Conservation (phyloP, 2,888 invertebrate genomes). For the Parelbella ahira region DNA sequence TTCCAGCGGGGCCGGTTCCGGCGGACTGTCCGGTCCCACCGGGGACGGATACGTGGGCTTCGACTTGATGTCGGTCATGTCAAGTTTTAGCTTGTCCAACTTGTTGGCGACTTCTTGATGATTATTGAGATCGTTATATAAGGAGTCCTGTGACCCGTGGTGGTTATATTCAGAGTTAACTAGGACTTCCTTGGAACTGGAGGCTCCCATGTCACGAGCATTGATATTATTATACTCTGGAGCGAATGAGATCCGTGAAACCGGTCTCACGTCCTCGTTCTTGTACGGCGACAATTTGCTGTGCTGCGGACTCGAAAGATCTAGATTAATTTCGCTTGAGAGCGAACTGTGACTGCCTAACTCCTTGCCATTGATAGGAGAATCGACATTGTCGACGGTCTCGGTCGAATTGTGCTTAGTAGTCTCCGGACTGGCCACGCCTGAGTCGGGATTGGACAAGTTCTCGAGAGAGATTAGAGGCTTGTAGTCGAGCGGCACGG, state of each 20-base stretch:
- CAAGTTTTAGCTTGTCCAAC: conserved; percentile 59
- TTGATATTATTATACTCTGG: conserved; percentile 69
- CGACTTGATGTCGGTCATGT: conserved; percentile 47
- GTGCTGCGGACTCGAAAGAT: conserved; percentile 74
- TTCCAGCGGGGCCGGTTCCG: conserved; percentile 41
- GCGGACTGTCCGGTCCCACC: conserved; percentile 39
- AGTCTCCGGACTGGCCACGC: conserved; percentile 79
- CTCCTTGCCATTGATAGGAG: conserved; percentile 66
- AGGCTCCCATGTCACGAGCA: conserved; percentile 62
- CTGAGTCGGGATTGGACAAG: conserved; percentile 74
- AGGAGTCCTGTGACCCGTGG: conserved; percentile 43
- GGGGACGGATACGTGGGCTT: conserved; percentile 51
- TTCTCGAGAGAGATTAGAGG: conserved; percentile 63
- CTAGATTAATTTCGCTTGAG: conserved; percentile 80
- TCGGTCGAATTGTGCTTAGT: conserved; percentile 80
- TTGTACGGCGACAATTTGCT: conserved; percentile 58
- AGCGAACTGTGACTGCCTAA: conserved; percentile 69
- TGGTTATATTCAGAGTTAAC: conserved; percentile 64
- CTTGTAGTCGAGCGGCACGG: conserved; percentile 63
- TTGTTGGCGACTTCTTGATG: conserved; percentile 43
- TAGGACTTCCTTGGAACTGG: conserved; percentile 57
- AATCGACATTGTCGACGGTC: conserved; percentile 71
- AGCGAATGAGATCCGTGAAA: conserved; percentile 54
- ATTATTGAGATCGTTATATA: conserved; percentile 47
- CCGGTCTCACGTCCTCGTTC: conserved; percentile 60